Conservation (phyloP, 2,113 vertebrate species). For the Natator depressus region DNA sequence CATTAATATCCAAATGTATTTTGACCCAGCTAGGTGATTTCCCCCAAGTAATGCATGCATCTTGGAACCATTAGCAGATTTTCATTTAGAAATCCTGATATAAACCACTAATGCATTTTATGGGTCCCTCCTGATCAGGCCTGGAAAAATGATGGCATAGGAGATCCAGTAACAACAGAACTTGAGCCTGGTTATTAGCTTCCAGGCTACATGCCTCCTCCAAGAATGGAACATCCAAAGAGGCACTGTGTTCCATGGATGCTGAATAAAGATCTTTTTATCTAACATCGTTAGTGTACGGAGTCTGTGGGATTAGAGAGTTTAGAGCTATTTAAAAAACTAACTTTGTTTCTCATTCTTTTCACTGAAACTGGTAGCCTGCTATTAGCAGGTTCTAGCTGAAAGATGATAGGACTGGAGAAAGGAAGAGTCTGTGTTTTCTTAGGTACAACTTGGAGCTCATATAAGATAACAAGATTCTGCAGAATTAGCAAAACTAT, state of each 20-base stretch:
- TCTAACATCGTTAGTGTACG: not conserved
- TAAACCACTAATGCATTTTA: conserved; percentile 68
- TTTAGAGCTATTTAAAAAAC: not conserved
- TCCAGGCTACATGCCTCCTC: conserved; percentile 54
- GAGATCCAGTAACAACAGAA: conserved; percentile 75
- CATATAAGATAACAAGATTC: no score
- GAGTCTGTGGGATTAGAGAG: not conserved
- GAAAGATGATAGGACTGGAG: not conserved
- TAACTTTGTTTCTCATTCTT: not conserved
- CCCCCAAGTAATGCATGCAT: not conserved
- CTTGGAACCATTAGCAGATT: not conserved
- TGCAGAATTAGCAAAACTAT: not conserved
- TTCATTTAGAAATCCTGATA: conserved; percentile 47
- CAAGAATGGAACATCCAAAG: conserved; percentile 45
- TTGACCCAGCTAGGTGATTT: not conserved
- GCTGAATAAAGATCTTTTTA: not conserved
- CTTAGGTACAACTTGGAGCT: not conserved
- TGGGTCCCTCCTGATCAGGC: conserved; percentile 57
- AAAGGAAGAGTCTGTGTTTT: not conserved
- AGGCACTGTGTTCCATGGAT: not conserved
- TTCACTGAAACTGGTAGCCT: not conserved
- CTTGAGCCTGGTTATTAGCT: conserved; percentile 42
- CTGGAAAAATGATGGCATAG: conserved; percentile 68
- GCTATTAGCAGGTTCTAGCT: not conserved
- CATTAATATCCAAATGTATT: conserved; percentile 1